Evolutionary conservation across 2,113 vertebrate genomes (phyloP), one percentile per base, ranked within the genome.

Genomic region (Bujurquina vittata): DNA sequence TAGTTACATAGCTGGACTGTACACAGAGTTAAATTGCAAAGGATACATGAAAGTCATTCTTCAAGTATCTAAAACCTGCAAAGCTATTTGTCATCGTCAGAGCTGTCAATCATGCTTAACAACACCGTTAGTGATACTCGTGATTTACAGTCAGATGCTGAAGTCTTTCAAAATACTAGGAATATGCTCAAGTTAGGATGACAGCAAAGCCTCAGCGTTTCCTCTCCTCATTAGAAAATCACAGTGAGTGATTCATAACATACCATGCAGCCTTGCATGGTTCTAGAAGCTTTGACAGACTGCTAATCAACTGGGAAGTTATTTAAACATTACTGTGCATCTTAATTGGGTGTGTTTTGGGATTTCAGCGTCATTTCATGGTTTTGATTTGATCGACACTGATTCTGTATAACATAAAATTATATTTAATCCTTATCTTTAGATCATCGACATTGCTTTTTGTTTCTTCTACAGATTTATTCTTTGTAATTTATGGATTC

Each of bases 61-160:
- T 57, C 31, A 17, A 80, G 26, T 76, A 78, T 87, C 40, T 72
- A 12, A 83, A 76, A 74, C 58, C 35, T 17, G 3, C 8, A 14
- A 35, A 69, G 67, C 58, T 78, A 60, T 65, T 84, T 80, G 33
- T 92, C 79, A 83, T 77, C 56, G 81, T 80, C 81, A 84, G 40
- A 81, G 81, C 72, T 84, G 80, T 80, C 81, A 74, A 14, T 85
- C 67, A 79, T 23, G 17, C 80, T 84, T 61, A 76, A 72, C 61
- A 56, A 58, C 46, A 78, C 74, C 49, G 58, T 63, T 81, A 52
- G 23, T 40, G 60, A 88, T 75, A 33, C 72, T 72, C 74, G 3
- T 17, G 80, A 81, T 81, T 52, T 81, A 84, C 23, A 84, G 65
- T 84, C 77, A 75, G 61, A 49, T 77, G 52, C 75, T 80, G 33